Percentiles rank a stretch among this genome's conserved stretches.
phyloP scores from a whole-genome alignment of 2,888 invertebrate species.

The Antheraea yamamai region DNA sequence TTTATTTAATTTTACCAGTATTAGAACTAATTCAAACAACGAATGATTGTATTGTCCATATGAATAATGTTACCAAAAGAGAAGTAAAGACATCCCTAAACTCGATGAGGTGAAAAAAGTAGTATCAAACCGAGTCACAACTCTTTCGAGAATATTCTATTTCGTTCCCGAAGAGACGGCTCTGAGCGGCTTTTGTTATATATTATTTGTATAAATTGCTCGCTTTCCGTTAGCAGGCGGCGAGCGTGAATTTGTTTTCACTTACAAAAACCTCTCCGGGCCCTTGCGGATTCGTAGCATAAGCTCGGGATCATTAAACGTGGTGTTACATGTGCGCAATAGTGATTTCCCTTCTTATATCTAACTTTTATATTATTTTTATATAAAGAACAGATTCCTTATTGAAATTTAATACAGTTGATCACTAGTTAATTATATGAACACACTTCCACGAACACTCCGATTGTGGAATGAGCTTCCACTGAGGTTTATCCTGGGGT shows the following conservation, averaged over 20 bases:
- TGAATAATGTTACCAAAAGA: neutral
- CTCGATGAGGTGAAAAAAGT: constrained; percentile 15
- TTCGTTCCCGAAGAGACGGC: constrained; percentile 9
- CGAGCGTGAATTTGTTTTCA: constrained; percentile 59
- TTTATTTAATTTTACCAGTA: too few relatives aligned
- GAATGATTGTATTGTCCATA: neutral
- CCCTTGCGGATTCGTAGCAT: constrained; percentile 39
- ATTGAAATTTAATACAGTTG: neutral
- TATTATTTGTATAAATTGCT: constrained; percentile 58
- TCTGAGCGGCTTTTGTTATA: constrained; percentile 18
- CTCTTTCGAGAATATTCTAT: constrained; percentile 26
- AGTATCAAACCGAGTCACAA: constrained; percentile 5
- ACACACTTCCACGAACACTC: too few relatives aligned
- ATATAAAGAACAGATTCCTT: neutral
- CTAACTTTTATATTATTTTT: neutral
- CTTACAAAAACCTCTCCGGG: constrained; percentile 56
- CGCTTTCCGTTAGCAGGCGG: constrained; percentile 45
- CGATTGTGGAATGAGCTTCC: too few relatives aligned
- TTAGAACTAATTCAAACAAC: too few relatives aligned
- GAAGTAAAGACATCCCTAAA: neutral
- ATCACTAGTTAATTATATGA: too few relatives aligned
- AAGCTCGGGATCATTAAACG: constrained; percentile 29
- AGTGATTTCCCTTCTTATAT: neutral
- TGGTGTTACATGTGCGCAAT: constrained; percentile 25
- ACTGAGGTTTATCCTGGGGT: too few relatives aligned